Conservation (phyloP, 92 coral and sea anemone genomes). For the Diadumene lineata region DNA sequence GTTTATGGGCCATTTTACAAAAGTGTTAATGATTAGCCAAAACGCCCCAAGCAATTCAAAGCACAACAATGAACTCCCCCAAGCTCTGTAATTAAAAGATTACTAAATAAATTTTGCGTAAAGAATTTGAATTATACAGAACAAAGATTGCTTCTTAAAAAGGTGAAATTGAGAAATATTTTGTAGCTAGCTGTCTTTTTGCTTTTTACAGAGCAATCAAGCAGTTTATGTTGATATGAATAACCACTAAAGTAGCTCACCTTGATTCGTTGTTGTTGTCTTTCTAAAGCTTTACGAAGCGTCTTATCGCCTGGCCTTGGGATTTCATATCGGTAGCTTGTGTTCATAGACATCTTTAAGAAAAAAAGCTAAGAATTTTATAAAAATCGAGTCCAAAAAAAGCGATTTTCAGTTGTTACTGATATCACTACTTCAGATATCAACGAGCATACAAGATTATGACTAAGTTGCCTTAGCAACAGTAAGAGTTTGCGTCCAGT, state of each 20-base stretch:
- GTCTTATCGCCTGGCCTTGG: slow-evolving; percentile 92
- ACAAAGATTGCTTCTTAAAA: neutral
- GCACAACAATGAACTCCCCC: neutral
- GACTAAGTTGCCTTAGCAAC: slow-evolving; percentile 32
- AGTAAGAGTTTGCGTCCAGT: slow-evolving; percentile 9
- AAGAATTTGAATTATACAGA: neutral
- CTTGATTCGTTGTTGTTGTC: slow-evolving; percentile 90
- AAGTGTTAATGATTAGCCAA: neutral
- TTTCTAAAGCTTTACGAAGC: slow-evolving; percentile 77
- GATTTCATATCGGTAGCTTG: slow-evolving; percentile 88
- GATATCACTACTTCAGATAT: neutral
- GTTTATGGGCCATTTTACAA: neutral
- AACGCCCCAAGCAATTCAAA: neutral
- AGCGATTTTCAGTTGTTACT: neutral
- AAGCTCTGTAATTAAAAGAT: slow-evolving; percentile 2
- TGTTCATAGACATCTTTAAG: slow-evolving; percentile 90
- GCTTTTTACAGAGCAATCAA: neutral
- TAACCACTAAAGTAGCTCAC: slow-evolving; percentile 22
- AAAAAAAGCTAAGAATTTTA: neutral
- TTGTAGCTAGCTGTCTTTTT: neutral
- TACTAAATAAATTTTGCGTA: neutral
- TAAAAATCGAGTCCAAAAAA: neutral
- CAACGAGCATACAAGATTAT: neutral
- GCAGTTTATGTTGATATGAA: neutral
- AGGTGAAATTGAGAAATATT: no score